Base-by-base conservation (phyloP, 2,113 vertebrate species). In the Solenodon paradoxus region DNA sequence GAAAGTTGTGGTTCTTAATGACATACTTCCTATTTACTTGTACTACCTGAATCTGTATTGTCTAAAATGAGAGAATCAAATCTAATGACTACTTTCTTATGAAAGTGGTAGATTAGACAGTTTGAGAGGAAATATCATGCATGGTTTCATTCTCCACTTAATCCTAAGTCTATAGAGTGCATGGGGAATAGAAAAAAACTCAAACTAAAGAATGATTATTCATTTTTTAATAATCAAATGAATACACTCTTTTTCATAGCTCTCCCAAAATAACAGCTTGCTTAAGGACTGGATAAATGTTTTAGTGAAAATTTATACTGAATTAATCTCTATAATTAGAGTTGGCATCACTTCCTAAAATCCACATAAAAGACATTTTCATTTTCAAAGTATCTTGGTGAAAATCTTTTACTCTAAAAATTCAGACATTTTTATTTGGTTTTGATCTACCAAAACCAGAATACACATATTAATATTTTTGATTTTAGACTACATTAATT, bases 391-490 rank as follows among this genome's bases (percentile, higher is more conserved):
- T 24, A 75, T 49, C n/a, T 47, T 45, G 9, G 35, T 38, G 26
- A 91, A 80, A 53, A 84, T 86, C n/a, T 68, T 88, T 69, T 93
- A 91, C 79, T 74, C 63, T 15, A 83, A 87, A 96, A 61, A 81
- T 92, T 57, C 59, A 49, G 19, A 68, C 3, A 22, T 68, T 74
- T 40, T 94, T 84, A 78, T 42, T 55, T 92, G n/a, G n/a, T n/a
- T n/a, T n/a, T n/a, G n/a, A n/a, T n/a, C 30, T 86, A 86, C 22
- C n/a, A 92, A 64, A 89, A 42, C 16, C 55, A 85, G 84, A 55
- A 1, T 69, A 95, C 24, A 17, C 7, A 59, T 59, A 93, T 19
- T 47, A 85, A 69, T 9, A 61, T 88, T 72, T n/a, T n/a, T n/a
- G n/a, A n/a, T n/a, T n/a, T n/a, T 47, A 68, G 28, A 83, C 26